phyloP scores from a whole-genome alignment of 2,888 invertebrate species.

The Eupithecia vulgata region DNA sequence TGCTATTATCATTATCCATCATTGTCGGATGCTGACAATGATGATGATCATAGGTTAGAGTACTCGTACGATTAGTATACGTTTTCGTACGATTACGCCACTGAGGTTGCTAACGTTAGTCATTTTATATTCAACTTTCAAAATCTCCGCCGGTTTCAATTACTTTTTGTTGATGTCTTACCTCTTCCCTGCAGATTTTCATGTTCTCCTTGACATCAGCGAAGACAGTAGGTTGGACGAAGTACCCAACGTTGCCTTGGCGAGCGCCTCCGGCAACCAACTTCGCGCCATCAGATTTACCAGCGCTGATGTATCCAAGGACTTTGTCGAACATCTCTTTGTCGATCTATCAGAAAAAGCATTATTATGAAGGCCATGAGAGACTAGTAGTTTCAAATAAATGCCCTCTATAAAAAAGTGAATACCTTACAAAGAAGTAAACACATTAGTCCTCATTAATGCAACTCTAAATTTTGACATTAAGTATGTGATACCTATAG shows the following conservation, averaged over 20 bases:
- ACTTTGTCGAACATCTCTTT: slow-evolving; percentile 90
- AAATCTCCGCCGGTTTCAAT: background rate
- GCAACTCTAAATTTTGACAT: background rate
- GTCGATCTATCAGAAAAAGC: slow-evolving; percentile 82
- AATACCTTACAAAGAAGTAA: background rate
- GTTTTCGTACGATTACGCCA: too few relatives aligned
- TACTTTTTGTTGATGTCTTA: slow-evolving; percentile 50
- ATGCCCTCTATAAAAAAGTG: background rate
- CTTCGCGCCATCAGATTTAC: slow-evolving; percentile 91
- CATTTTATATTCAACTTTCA: background rate
- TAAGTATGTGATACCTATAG: too few relatives aligned
- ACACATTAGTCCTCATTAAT: background rate
- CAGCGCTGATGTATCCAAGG: slow-evolving; percentile 88
- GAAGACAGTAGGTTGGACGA: slow-evolving; percentile 91
- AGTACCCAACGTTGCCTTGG: slow-evolving; percentile 88
- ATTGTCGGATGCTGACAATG: too few relatives aligned
- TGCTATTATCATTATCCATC: too few relatives aligned
- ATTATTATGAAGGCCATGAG: background rate
- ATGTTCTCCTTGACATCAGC: slow-evolving; percentile 90
- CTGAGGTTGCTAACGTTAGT: background rate
- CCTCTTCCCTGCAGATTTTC: slow-evolving; percentile 91
- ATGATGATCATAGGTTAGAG: too few relatives aligned
- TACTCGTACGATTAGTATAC: too few relatives aligned
- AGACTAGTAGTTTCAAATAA: background rate
- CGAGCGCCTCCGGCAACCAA: slow-evolving; percentile 90